A percentile compares a stretch with the other conserved stretches of the same genome.
These are phyloP conservation scores for Drosophila punjabiensis DNA, from an alignment of 1,140 invertebrate genomes.

Conservation along the genomic window DNA sequence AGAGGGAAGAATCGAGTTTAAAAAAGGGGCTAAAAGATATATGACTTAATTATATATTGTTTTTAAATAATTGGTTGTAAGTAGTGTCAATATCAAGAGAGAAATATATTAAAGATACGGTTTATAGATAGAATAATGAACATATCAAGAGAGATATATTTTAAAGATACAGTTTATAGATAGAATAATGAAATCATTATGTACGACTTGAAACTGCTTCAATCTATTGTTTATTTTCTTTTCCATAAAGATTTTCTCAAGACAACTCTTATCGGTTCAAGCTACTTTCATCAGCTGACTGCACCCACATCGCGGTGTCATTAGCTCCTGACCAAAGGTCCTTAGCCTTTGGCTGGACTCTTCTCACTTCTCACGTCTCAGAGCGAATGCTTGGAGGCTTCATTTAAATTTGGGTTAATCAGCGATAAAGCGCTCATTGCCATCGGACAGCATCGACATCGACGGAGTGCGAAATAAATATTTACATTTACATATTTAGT, in stretches of 20 bases:
- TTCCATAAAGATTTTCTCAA: neutral
- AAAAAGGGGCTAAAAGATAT: neutral
- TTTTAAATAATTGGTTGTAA: neutral
- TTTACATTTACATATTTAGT: conserved; percentile 64
- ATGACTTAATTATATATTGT: neutral
- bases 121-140: neutral
- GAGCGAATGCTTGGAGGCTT: conserved; percentile 27
- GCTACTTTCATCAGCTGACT: conserved; percentile 30
- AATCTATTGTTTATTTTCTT: neutral
- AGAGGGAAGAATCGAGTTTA: neutral
- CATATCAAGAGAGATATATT: too few species aligned
- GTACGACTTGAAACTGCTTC: too few species aligned
- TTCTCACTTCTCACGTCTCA: conserved; percentile 36
- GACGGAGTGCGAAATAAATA: conserved; percentile 60
- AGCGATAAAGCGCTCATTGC: conserved; percentile 77
- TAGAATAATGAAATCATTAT: too few species aligned
- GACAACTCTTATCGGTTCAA: neutral
- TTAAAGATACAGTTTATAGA: too few species aligned
- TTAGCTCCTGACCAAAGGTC: conserved; percentile 66
- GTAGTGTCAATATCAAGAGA: too few species aligned
- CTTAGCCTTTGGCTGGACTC: conserved; percentile 49
- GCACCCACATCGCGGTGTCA: conserved; percentile 54
- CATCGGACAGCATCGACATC: conserved; percentile 34
- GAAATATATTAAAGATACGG: too few species aligned
- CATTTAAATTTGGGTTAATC: conserved; percentile 76